phyloP scores from a whole-genome alignment of 2,797 vertebrate species.

The Myotis planiceps region DNA sequence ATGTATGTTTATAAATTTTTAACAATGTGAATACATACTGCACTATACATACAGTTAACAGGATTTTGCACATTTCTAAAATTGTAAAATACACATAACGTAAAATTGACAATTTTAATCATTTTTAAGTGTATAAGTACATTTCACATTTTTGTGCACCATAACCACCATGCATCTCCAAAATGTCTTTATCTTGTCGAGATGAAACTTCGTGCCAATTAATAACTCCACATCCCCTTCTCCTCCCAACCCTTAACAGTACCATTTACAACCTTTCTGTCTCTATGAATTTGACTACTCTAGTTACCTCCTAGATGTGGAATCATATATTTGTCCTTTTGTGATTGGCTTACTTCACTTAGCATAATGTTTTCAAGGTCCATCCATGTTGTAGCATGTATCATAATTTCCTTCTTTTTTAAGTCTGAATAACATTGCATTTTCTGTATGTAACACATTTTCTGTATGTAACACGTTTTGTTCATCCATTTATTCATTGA shows the following conservation, averaged over 20 bases:
- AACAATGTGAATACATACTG: neutral
- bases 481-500: neutral
- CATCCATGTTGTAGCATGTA: neutral
- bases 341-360: neutral
- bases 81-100: neutral
- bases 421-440: neutral
- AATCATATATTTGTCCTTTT: neutral
- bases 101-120: neutral
- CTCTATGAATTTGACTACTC: neutral
- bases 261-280: neutral
- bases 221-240: neutral
- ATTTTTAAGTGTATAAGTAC: neutral
- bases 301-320: neutral
- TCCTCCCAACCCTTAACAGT: neutral
- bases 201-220: neutral
- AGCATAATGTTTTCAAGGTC: neutral
- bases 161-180: neutral
- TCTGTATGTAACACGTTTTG: neutral
- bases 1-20: neutral
- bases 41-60: neutral
- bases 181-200: neutral
- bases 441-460: neutral
- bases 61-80: neutral
- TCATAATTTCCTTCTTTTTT: neutral
- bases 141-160: neutral